These are phyloP conservation scores for Agrilus cyanescens DNA, from an alignment of 2,888 invertebrate genomes.

Conservation along the genomic window DNA sequence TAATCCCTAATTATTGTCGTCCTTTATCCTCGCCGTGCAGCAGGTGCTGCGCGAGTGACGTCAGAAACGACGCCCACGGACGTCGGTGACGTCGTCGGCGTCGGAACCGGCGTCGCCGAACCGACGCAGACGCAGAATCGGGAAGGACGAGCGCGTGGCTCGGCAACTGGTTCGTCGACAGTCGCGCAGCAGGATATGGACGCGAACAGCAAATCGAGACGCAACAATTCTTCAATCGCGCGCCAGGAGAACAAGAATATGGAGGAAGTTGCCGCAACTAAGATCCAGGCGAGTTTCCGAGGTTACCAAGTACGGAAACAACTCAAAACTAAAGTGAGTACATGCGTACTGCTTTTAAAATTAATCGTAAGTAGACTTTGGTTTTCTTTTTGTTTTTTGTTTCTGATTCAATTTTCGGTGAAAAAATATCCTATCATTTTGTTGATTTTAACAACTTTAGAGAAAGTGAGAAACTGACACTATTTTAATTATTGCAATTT, in stretches of 20 bases:
- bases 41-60: slow-evolving; percentile 34
- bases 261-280: slow-evolving; percentile 45
- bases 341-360: not conserved
- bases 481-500: too few relatives aligned
- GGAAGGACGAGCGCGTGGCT: slow-evolving; percentile 24
- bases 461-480: too few relatives aligned
- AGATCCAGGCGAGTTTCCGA: slow-evolving; percentile 58
- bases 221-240: not conserved
- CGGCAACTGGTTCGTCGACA: slow-evolving; percentile 15
- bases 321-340: slow-evolving; percentile 31
- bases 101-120: slow-evolving; percentile 15
- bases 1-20: slow-evolving; percentile 7
- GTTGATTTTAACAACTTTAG: too few relatives aligned
- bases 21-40: slow-evolving; percentile 19
- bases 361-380: not conserved
- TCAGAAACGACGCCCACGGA: slow-evolving; percentile 15
- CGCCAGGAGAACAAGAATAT: slow-evolving; percentile 20
- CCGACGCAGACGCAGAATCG: slow-evolving; percentile 1
- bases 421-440: too few relatives aligned
- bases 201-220: slow-evolving; percentile 10
- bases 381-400: not conserved
- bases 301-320: slow-evolving; percentile 48
- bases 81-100: slow-evolving; percentile 23
- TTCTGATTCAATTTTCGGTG: not conserved
- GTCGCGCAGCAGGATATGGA: slow-evolving; percentile 18